Evolutionary conservation across 2,888 invertebrate genomes (phyloP).

Genomic region (Acrobasis suavella): DNA sequence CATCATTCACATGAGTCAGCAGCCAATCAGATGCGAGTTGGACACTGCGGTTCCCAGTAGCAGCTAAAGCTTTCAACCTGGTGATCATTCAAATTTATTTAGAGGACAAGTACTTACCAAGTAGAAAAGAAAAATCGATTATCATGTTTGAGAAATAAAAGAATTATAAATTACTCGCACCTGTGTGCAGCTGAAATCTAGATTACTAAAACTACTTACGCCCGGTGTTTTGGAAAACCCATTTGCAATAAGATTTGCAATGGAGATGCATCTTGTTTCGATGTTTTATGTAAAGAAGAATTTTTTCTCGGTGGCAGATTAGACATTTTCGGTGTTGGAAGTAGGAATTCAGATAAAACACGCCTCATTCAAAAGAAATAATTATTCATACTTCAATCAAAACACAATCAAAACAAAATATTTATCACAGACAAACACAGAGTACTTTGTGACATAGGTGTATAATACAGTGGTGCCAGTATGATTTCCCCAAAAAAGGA

Average conservation of each 20-base stretch:
- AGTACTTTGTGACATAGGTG: too few relatives aligned
- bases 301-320: conserved; percentile 90
- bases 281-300: conserved; percentile 87
- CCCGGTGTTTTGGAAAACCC: conserved; percentile 94
- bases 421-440: too few relatives aligned
- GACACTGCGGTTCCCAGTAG: conserved; percentile 93
- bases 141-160: too few relatives aligned
- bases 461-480: too few relatives aligned
- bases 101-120: too few relatives aligned
- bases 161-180: too few relatives aligned
- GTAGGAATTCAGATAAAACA: conserved; percentile 38
- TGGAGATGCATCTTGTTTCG: conserved; percentile 88
- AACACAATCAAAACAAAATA: neutral
- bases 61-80: conserved; percentile 94
- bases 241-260: conserved; percentile 92
- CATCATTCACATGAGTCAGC: conserved; percentile 93
- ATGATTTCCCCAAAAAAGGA: too few relatives aligned
- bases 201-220: conserved; percentile 83
- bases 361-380: conserved; percentile 48
- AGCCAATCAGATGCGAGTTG: conserved; percentile 96
- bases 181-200: neutral
- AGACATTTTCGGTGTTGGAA: conserved; percentile 81
- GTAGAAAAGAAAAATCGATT: too few relatives aligned
- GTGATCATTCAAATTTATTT: too few relatives aligned
- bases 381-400: neutral